Percentiles rank a stretch among this genome's conserved stretches.
These are phyloP conservation scores for Bombus superbus DNA, from an alignment of 1,140 invertebrate genomes.

Conservation along the genomic window DNA sequence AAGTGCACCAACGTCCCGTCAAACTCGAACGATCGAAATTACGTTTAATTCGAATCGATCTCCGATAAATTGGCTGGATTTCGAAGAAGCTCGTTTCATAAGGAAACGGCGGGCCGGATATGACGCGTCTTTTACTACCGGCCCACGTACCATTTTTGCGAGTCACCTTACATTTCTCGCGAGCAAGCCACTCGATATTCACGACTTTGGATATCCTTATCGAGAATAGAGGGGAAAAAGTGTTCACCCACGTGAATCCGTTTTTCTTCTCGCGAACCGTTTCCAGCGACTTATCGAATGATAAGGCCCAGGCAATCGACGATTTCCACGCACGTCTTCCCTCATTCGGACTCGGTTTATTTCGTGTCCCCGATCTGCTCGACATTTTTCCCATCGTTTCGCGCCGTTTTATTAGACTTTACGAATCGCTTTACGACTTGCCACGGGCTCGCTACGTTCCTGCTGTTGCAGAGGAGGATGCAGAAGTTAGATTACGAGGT, in stretches of 20 bases:
- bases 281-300: slow-evolving; percentile 16
- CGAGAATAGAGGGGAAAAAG: slow-evolving; percentile 15
- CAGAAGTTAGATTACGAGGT: too few relatives aligned
- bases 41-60: neutral
- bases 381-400: neutral
- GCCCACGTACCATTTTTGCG: slow-evolving; percentile 40
- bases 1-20: neutral
- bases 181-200: slow-evolving; percentile 6
- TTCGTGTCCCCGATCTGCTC: neutral
- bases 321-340: slow-evolving; percentile 17
- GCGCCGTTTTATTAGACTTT: neutral
- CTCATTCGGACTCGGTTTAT: slow-evolving; percentile 1
- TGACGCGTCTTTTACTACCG: slow-evolving; percentile 48
- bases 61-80: neutral
- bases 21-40: neutral
- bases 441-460: neutral
- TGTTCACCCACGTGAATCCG: slow-evolving; percentile 46
- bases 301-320: slow-evolving; percentile 19
- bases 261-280: slow-evolving; percentile 24
- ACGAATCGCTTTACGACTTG: neutral
- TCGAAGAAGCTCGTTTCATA: neutral
- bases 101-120: slow-evolving; percentile 10
- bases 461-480: neutral
- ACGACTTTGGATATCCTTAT: slow-evolving; percentile 39
- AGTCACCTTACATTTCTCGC: neutral